Evolutionary conservation across 35 echinoderm and acorn worm species (phyloP).

Genomic region (Ptychodera flava): DNA sequence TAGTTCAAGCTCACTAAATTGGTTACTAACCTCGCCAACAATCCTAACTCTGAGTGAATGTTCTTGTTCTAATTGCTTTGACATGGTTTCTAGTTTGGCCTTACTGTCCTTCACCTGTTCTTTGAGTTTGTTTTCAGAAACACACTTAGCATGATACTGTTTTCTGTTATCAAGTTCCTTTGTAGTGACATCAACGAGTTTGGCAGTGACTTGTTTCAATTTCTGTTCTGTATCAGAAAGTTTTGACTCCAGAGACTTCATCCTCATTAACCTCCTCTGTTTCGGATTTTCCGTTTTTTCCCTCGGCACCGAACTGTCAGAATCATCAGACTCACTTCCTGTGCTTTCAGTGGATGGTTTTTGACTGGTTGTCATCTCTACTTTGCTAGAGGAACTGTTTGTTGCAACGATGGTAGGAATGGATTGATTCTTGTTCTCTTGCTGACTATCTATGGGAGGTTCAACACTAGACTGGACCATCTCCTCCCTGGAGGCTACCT

Average conservation of each 20-base stretch:
- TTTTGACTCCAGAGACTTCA: conserved; percentile 58
- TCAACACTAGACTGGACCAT: neutral
- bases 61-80: conserved; percentile 62
- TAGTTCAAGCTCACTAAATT: conserved; percentile 2
- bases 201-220: conserved; percentile 74
- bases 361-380: neutral
- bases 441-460: neutral
- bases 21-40: conserved; percentile 4
- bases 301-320: neutral
- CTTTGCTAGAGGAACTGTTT: neutral
- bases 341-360: neutral
- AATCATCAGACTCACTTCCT: neutral
- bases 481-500: neutral
- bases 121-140: conserved; percentile 59
- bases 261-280: conserved; percentile 12
- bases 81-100: conserved; percentile 51
- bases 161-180: conserved; percentile 83
- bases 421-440: neutral
- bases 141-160: conserved; percentile 75
- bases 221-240: conserved; percentile 65
- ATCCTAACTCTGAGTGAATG: conserved; percentile 46
- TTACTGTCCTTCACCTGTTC: conserved; percentile 60
- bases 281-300: neutral
- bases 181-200: conserved; percentile 88
- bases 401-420: neutral